Percentiles rank a stretch among this genome's conserved stretches.
These are phyloP conservation scores for Hypselothyrea guttata DNA, from an alignment of 2,888 invertebrate genomes.

Conservation along the genomic window DNA sequence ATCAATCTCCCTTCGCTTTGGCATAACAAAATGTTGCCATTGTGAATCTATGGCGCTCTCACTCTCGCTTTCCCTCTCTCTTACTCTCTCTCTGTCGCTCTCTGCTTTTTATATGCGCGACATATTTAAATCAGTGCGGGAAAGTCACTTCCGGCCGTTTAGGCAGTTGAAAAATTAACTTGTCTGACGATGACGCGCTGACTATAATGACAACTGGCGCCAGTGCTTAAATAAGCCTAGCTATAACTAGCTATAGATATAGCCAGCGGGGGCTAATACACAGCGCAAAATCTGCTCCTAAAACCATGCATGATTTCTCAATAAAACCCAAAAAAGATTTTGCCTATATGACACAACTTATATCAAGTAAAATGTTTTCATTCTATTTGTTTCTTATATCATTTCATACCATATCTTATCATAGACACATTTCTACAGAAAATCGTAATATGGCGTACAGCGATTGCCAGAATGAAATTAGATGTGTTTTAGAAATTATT, in stretches of 20 bases:
- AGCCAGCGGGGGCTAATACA: not conserved
- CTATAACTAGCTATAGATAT: constrained; percentile 28
- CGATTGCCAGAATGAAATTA: no score
- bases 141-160: constrained; percentile 64
- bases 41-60: constrained; percentile 6
- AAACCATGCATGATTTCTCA: no score
- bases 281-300: constrained; percentile 6
- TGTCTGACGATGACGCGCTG: constrained; percentile 49
- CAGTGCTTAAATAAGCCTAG: constrained; percentile 50
- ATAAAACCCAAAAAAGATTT: no score
- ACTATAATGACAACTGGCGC: constrained; percentile 67
- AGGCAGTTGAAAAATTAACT: constrained; percentile 77
- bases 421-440: no score
- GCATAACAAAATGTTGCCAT: constrained; percentile 55
- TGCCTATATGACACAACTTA: no score
- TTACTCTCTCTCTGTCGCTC: constrained; percentile 4
- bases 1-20: constrained; percentile 64
- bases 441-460: no score
- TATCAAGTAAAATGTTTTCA: no score
- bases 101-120: constrained; percentile 38
- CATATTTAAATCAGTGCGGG: constrained; percentile 72
- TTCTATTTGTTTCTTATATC: no score
- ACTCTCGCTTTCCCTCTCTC: not conserved
- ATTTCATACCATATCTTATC: no score
- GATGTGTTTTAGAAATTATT: no score